phyloP scores from a whole-genome alignment of 2,113 vertebrate species.

The Indicator indicator region DNA sequence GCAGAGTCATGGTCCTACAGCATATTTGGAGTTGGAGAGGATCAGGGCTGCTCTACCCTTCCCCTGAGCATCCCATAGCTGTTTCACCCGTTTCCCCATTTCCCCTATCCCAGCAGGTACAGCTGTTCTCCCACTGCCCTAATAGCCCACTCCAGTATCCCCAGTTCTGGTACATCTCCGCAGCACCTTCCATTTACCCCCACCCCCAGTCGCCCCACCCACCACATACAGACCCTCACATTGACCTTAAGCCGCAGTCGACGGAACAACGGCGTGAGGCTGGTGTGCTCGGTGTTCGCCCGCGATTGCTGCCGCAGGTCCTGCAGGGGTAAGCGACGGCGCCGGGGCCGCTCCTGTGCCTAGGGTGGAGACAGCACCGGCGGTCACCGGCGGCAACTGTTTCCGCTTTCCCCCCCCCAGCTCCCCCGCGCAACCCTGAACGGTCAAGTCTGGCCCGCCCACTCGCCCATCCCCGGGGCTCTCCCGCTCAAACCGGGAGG shows the following conservation, averaged over 20 bases:
- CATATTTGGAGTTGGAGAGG: neutral
- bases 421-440: too few relatives aligned
- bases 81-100: neutral
- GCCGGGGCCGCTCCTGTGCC: too few relatives aligned
- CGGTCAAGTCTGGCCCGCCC: neutral
- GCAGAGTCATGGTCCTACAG: neutral
- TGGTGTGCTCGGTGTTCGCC: too few relatives aligned
- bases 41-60: neutral
- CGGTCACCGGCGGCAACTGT: neutral
- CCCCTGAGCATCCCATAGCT: too few relatives aligned
- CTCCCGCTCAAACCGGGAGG: neutral
- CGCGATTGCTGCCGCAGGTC: too few relatives aligned
- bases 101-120: too few relatives aligned
- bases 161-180: neutral
- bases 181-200: neutral
- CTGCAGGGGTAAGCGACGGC: too few relatives aligned
- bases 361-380: neutral
- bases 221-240: too few relatives aligned
- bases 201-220: neutral
- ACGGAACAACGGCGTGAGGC: neutral
- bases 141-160: fast-evolving
- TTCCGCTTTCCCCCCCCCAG: too few relatives aligned
- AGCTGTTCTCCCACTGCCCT: neutral
- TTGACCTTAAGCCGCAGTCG: constrained; percentile 21
- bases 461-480: fast-evolving